Base-by-base conservation (phyloP, 2,797 vertebrate genomes). In the Megaceryle alcyon region DNA sequence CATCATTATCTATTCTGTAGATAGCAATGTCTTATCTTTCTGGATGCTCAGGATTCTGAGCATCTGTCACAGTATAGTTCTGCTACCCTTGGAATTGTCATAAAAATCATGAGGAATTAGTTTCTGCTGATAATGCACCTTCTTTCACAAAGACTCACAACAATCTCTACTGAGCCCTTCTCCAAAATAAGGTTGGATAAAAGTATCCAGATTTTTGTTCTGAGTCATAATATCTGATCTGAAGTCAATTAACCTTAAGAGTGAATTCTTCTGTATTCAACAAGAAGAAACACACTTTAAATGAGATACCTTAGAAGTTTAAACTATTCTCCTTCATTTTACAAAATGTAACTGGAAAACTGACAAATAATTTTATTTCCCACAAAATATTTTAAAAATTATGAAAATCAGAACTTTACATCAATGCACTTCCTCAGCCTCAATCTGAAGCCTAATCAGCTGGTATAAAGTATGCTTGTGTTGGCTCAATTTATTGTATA, bases 391-490 rank as follows among this genome's bases (percentile, higher is more conserved):
- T 93, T 79, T 0, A 28, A 84, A 95, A 93, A 90, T 80, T 4
- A 91, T 82, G 71, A 87, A 86, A 95, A 96, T 94, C 88, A 91
- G 57, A 68, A 59, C 70, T 92, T 85, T 54, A 28, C 39, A 93
- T 73, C 86, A 90, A 96, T 83, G 78, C 86, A 87, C 53, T 97
- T 93, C 88, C 94, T 87, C 54, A 86, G 48, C 53, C 84, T 96
- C 60, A 85, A 48, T 60, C 48, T 86, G 82, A 77, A 93, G 82
- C 54, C 85, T 95, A 97, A 97, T 94, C 89, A 95, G 88, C 79
- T 97, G 92, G 46, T 94, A 54, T 77, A 78, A 95, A 96, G 69
- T 71, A 89, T 95, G 85, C 92, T 98, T 98, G 31, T 86, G 70
- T 93, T 97, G 98, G 97, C 94, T 88, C 80, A 79, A 56, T 75